Base-by-base conservation (phyloP, 2,888 invertebrate genomes). In the Ormyrus rosae region DNA sequence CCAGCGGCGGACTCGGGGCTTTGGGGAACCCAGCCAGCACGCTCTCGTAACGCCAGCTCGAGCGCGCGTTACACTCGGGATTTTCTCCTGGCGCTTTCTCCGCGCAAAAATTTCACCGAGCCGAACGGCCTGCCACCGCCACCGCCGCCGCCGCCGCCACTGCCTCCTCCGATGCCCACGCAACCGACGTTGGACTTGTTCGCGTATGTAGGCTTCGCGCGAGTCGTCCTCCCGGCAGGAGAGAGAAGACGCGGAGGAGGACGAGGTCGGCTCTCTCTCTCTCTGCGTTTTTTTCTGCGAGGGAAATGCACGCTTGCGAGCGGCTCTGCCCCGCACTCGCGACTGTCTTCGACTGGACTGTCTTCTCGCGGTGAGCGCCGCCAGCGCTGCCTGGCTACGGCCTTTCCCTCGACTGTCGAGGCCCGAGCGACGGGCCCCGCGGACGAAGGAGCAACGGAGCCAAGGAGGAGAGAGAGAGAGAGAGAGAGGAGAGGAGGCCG, bases 281-380 rank as follows among this genome's bases (percentile, higher is more conserved):
- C n/a, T n/a, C n/a, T n/a, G n/a, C 19, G 19, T 19, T 13, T 13
- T 19, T 19, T 19, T 19, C 19, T 1, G 19, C 19, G 19, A 19
- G 19, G 19, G 19, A 19, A 19, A 19, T 19, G 2, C 19, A 58
- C 56, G 69, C 46, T 45, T 58, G 19, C 77, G 73, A 56, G n/a
- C 45, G 76, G 19, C 19, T 19, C 19, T 19, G 19, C 19, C 19
- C 19, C 19, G 19, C 19, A 19, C 19, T 19, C 19, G 19, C 19
- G 19, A 19, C 46, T 60, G 67, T 67, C 75, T 60, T 67, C 34
- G 53, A 48, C 46, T 13, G 63, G 76, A 76, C 76, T 76, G 76
- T 61, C 60, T 50, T 53, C 58, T 53, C 58, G 9, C 53, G 55
- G 55, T 55, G 61, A 63, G 61, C 48, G 13, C 46, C 48, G 48